These are phyloP conservation scores for Arnoldichthys spilopterus DNA, from an alignment of 2,797 vertebrate species.

Conservation along the genomic window DNA sequence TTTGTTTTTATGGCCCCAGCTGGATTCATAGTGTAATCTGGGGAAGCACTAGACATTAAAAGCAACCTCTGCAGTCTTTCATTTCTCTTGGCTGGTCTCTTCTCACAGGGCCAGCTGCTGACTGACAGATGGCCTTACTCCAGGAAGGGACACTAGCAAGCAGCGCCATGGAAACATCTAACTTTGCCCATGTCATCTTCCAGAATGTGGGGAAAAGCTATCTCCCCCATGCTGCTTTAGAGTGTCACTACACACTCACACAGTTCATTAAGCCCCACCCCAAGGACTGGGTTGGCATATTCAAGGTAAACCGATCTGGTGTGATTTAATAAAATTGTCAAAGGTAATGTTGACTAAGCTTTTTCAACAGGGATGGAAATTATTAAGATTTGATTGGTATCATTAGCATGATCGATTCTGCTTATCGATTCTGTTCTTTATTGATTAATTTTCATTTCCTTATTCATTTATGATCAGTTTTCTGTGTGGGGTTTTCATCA, in stretches of 20 bases:
- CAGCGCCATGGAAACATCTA: slow-evolving; percentile 90
- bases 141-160: slow-evolving; percentile 81
- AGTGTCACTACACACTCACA: slow-evolving; percentile 96
- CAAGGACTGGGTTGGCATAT: slow-evolving; percentile 99
- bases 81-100: slow-evolving; percentile 6
- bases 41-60: slow-evolving; percentile 11
- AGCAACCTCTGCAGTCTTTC: neutral
- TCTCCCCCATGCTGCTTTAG: slow-evolving; percentile 93
- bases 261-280: slow-evolving; percentile 93
- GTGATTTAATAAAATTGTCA: neutral
- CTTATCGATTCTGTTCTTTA: too few species aligned
- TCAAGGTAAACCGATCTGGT: slow-evolving; percentile 84
- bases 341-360: neutral
- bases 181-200: slow-evolving; percentile 99
- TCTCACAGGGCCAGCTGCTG: slow-evolving; percentile 61
- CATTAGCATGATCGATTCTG: too few species aligned
- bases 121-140: slow-evolving; percentile 85
- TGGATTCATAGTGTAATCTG: neutral
- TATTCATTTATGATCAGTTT: too few species aligned
- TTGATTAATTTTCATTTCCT: too few species aligned
- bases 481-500: too few species aligned
- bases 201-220: slow-evolving; percentile 98
- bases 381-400: too few species aligned
- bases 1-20: neutral
- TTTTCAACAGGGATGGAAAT: neutral